Conservation (phyloP, 2,797 vertebrate genomes). For the Heliangelus exortis region DNA sequence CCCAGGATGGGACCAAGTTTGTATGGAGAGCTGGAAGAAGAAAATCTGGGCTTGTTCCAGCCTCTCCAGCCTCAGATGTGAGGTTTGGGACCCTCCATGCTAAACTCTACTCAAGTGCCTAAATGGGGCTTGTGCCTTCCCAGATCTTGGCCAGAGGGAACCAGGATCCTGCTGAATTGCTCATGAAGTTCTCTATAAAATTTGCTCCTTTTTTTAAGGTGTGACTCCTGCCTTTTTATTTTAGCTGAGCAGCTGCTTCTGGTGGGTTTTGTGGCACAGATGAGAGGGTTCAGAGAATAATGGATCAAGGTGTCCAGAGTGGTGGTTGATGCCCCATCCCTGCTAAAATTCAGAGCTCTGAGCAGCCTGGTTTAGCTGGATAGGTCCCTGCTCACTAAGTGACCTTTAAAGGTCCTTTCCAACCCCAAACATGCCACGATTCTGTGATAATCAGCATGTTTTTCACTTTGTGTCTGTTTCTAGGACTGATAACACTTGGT, state of each 20-base stretch:
- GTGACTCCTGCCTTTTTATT: too few relatives aligned
- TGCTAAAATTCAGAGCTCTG: neutral
- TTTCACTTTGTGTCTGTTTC: too few relatives aligned
- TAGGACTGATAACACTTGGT: too few relatives aligned
- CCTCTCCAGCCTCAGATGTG: neutral
- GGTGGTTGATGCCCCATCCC: neutral
- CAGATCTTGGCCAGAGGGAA: neutral
- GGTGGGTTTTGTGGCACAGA: neutral
- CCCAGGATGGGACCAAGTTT: accelerated
- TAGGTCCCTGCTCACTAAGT: accelerated
- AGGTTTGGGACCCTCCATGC: neutral
- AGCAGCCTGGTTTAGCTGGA: accelerated
- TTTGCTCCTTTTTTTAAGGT: neutral
- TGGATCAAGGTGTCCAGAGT: neutral
- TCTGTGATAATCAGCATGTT: too few relatives aligned
- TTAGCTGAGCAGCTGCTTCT: neutral
- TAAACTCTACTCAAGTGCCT: neutral
- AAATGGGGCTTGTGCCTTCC: neutral
- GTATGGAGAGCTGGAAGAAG: neutral
- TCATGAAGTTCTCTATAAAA: neutral
- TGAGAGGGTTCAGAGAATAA: accelerated
- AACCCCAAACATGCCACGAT: neutral
- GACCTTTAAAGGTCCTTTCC: neutral
- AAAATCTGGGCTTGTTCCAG: neutral
- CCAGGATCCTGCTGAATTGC: neutral